These are phyloP conservation scores for Isoperla grammatica DNA, from an alignment of 2,888 invertebrate genomes.

Conservation along the genomic window DNA sequence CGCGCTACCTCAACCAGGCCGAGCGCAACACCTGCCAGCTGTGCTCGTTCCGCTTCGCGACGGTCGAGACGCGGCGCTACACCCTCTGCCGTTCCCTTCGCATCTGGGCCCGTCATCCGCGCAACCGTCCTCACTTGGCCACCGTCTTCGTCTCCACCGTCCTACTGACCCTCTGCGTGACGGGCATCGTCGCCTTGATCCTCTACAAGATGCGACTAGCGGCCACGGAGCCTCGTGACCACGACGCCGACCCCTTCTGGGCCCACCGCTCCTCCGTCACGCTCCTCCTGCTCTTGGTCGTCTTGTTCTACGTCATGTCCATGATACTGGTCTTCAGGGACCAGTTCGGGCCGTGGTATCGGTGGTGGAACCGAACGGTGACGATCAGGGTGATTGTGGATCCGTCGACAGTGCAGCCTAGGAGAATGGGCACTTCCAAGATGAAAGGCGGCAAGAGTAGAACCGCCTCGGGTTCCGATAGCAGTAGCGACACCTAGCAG, in stretches of 20 bases:
- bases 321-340: slow-evolving; percentile 4
- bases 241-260: background rate
- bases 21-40: slow-evolving; percentile 14
- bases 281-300: background rate
- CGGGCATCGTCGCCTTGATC: background rate
- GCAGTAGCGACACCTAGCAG: too few relatives aligned
- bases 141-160: background rate
- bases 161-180: background rate
- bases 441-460: too few relatives aligned
- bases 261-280: background rate
- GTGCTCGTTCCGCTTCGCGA: slow-evolving; percentile 5
- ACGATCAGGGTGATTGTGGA: background rate
- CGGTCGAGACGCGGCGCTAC: slow-evolving; percentile 15
- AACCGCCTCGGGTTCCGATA: too few relatives aligned
- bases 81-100: background rate
- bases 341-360: slow-evolving; percentile 7
- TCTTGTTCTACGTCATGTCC: slow-evolving; percentile 2
- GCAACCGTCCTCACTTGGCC: background rate
- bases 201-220: background rate
- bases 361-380: slow-evolving; percentile 9
- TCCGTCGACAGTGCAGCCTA: background rate
- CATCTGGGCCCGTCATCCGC: background rate
- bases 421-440: too few relatives aligned
- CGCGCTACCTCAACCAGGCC: slow-evolving; percentile 6
- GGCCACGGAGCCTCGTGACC: background rate